Conservation (phyloP, 2,888 invertebrate genomes). For the Toxonevra muliebris region DNA sequence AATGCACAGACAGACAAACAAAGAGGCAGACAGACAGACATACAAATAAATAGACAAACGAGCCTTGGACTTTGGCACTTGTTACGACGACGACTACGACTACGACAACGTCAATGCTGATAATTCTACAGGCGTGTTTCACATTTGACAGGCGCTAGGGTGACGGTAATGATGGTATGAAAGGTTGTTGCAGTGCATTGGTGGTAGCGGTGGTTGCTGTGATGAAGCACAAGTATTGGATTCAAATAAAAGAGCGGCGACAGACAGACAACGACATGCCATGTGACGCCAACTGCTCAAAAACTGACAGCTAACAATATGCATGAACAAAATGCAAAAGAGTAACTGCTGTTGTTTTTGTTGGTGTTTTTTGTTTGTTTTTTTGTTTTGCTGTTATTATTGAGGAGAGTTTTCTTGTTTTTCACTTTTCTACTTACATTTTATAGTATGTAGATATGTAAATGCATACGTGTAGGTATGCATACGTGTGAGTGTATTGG, state of each 20-base stretch:
- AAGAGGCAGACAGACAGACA: neutral
- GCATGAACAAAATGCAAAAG: constrained; percentile 11
- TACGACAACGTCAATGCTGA: constrained; percentile 16
- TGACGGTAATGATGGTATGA: too few species aligned
- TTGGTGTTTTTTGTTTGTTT: neutral
- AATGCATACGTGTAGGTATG: neutral
- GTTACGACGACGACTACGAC: neutral
- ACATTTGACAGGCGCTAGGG: constrained; percentile 16
- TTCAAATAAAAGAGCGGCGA: too few species aligned
- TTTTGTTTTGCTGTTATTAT: neutral
- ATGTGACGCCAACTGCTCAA: neutral
- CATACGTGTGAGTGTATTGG: neutral
- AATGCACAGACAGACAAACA: neutral
- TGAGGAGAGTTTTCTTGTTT: constrained; percentile 2
- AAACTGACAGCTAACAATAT: constrained; percentile 4
- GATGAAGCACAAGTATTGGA: too few species aligned
- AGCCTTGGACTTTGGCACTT: constrained; percentile 22
- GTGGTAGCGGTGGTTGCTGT: too few species aligned
- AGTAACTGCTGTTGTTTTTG: neutral
- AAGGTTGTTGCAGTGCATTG: too few species aligned
- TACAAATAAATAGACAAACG: neutral
- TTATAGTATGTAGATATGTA: neutral
- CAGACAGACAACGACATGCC: neutral
- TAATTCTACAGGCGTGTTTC: constrained; percentile 24
- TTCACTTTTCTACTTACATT: neutral